Base-by-base conservation (phyloP, 1,140 invertebrate genomes). In the Eueides isabella region DNA sequence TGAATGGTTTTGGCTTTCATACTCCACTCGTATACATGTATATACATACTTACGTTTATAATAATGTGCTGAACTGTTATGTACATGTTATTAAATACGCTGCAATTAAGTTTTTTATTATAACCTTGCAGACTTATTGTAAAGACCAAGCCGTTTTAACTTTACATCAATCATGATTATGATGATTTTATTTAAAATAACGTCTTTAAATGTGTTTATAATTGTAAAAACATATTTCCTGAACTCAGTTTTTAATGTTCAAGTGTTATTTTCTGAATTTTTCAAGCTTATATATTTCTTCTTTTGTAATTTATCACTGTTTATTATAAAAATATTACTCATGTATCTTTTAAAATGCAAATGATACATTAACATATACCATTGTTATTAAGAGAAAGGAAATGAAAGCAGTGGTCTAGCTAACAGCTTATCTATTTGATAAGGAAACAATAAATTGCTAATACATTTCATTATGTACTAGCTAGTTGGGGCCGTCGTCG, bases 301-400 rank as follows among this genome's bases (percentile, higher is more conserved):
- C 35, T 38, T 38, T 38, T 38, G 14, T 38, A 16, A 38, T 14
- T 16, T 14, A 38, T 14, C 14, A 1, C 4, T 4, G 12, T 16
- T 38, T 23, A 55, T 23, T 38, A 55, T 23, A 55, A 55, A 11
- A 23, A 55, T 12, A 26, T 16, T 19, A 9, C 6, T 23, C 35
- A 5, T 55, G 1, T 55, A n/a, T 11, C 9, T 2, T n/a, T n/a
- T 55, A 4, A 55, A 23, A 74, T 74, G 72, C 67, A 65, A 74
- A 70, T 74, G 31, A 11, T 63, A 41, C 44, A 74, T 74, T 74
- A 70, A 68, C 67, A 69, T 70, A 74, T 23, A 19, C 61, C 62
- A 74, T 74, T 74, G 72, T 74, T 74, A 41, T 62, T 62, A 70
- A 74, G 72, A 74, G 62, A 74, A 74, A 74, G 67, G 72, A 23